These are phyloP conservation scores for Egretta garzetta DNA, from an alignment of 2,113 vertebrate genomes.

Conservation along the genomic window DNA sequence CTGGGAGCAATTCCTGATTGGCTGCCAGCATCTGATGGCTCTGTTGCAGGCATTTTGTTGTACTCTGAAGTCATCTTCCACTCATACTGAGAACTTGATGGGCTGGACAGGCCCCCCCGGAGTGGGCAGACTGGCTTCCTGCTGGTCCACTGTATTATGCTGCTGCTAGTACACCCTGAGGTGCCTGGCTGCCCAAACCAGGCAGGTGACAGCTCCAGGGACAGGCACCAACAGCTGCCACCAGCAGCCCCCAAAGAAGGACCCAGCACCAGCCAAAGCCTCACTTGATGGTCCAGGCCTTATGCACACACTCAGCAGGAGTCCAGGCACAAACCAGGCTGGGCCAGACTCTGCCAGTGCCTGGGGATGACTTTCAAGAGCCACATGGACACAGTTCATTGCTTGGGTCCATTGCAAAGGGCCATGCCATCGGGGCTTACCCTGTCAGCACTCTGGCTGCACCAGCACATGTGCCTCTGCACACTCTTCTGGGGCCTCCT, in stretches of 20 bases:
- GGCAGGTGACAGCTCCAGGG: fast-evolving
- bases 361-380: fast-evolving
- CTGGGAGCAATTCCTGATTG: not conserved
- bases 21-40: not conserved
- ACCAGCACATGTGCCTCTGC: not conserved
- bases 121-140: not conserved
- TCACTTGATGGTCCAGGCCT: not conserved
- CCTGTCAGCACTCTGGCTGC: fast-evolving
- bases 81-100: not conserved
- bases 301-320: fast-evolving
- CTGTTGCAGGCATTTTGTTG: too few relatives aligned
- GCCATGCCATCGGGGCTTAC: fast-evolving
- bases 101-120: fast-evolving
- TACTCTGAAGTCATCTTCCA: not conserved
- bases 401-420: fast-evolving
- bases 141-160: fast-evolving
- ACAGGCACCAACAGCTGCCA: fast-evolving
- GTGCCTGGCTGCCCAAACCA: not conserved
- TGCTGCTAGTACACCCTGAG: fast-evolving
- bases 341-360: fast-evolving
- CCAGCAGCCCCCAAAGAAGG: not conserved
- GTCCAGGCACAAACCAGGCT: not conserved
- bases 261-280: not conserved
- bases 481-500: not conserved
- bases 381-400: fast-evolving